Evolutionary conservation across 2,888 invertebrate species (phyloP).

Genomic region (Rhaphigaster nebulosa): DNA sequence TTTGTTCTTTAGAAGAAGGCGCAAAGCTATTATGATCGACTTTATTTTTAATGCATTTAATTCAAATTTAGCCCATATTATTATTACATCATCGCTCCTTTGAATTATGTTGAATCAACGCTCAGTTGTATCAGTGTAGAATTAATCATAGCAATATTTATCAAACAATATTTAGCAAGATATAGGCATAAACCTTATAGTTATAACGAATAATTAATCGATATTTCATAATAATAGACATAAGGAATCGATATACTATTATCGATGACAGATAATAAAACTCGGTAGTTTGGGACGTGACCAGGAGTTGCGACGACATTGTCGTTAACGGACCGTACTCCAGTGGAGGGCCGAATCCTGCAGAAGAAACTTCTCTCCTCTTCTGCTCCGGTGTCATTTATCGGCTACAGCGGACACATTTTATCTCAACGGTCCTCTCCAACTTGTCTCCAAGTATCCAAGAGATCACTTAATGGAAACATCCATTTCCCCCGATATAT

Average conservation of each 20-base stretch:
- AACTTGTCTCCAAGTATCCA: conserved; percentile 25
- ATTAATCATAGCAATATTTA: too few relatives aligned
- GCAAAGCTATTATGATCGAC: too few relatives aligned
- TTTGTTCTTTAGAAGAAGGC: too few relatives aligned
- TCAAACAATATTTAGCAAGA: too few relatives aligned
- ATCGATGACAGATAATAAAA: not conserved
- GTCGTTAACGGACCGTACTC: not conserved
- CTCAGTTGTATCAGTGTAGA: too few relatives aligned
- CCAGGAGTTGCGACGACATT: not conserved
- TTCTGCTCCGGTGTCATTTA: not conserved
- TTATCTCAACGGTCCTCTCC: not conserved
- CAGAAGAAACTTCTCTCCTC: not conserved
- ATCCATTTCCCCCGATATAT: conserved; percentile 10
- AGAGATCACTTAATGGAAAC: conserved; percentile 37
- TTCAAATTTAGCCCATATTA: too few relatives aligned
- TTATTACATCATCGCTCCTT: too few relatives aligned
- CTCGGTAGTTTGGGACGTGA: not conserved
- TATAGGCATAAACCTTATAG: too few relatives aligned
- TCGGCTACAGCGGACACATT: conserved; percentile 17
- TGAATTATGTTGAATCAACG: too few relatives aligned
- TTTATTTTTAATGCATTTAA: too few relatives aligned
- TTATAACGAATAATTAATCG: too few relatives aligned
- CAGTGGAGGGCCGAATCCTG: not conserved
- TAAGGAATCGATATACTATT: not conserved
- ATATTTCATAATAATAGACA: not conserved